Conservation (phyloP, 1,140 invertebrate species). For the Hirudo medicinalis region DNA sequence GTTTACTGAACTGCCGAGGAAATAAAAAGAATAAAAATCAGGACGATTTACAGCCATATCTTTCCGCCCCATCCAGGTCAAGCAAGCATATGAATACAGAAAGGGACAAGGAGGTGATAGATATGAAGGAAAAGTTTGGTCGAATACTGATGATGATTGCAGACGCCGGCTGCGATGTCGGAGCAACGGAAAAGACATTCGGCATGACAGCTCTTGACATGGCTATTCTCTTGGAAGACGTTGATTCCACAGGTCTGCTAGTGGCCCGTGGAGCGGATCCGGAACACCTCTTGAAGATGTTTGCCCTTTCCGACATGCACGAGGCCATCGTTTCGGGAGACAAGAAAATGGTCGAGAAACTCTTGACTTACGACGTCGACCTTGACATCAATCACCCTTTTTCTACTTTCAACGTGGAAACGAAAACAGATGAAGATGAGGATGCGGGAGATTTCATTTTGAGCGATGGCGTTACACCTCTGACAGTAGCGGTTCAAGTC, state of each 20-base stretch:
- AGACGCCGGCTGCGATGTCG: slow-evolving; percentile 17
- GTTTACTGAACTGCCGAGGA: slow-evolving; percentile 16
- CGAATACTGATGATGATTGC: slow-evolving; percentile 19
- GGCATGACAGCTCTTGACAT: slow-evolving; percentile 25
- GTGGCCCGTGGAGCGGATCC: slow-evolving; percentile 17
- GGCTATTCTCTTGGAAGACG: slow-evolving; percentile 22
- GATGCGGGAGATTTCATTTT: not conserved
- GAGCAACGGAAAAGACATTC: slow-evolving; percentile 17
- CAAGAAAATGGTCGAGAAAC: slow-evolving; percentile 11
- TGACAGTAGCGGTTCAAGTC: slow-evolving; percentile 19
- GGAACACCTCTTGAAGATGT: slow-evolving; percentile 23
- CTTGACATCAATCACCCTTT: slow-evolving; percentile 21
- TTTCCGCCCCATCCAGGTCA: not conserved
- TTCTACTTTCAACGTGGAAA: slow-evolving; percentile 19
- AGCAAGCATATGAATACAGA: not conserved
- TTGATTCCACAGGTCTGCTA: slow-evolving; percentile 18
- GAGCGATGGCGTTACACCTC: slow-evolving; percentile 18
- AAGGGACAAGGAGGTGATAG: slow-evolving; percentile 7
- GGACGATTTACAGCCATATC: not conserved
- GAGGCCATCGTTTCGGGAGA: slow-evolving; percentile 11
- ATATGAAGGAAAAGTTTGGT: slow-evolving; percentile 16
- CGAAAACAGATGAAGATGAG: not conserved
- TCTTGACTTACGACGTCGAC: slow-evolving; percentile 11
- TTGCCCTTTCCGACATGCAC: slow-evolving; percentile 21
- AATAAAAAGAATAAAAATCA: slow-evolving; percentile 13